These are phyloP conservation scores for Paedocypris sp. DNA, from an alignment of 2,113 vertebrate species.

Conservation along the genomic window DNA sequence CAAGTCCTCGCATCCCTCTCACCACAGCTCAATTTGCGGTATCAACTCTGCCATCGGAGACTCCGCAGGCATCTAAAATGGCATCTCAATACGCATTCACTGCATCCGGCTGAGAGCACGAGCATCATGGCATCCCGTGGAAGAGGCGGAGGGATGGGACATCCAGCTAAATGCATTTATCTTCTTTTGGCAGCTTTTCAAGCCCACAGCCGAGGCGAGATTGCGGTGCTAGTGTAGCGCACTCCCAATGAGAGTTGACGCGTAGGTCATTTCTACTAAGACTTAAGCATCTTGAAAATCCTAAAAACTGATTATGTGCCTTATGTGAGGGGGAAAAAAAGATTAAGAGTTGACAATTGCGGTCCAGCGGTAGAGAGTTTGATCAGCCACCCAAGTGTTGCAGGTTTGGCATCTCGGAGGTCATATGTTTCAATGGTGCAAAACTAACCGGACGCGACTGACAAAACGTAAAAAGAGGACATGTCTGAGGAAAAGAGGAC, in stretches of 20 bases:
- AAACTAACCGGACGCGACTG: no score
- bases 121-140: background rate
- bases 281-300: no score
- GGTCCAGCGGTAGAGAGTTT: no score
- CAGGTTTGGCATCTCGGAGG: no score
- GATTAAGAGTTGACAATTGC: background rate
- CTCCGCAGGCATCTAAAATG: conserved; percentile 4
- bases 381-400: no score
- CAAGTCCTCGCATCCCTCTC: background rate
- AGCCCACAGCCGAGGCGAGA: conserved; percentile 12
- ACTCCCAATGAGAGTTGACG: background rate
- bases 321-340: no score
- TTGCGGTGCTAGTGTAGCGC: background rate
- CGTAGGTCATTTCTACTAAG: background rate
- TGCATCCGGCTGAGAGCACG: background rate
- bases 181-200: conserved; percentile 19
- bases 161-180: conserved; percentile 20
- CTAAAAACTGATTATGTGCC: no score
- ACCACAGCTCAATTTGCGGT: conserved; percentile 4
- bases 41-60: background rate
- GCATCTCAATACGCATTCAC: background rate
- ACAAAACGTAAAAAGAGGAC: no score
- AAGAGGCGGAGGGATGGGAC: background rate
- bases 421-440: no score
- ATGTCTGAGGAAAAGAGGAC: no score